phyloP scores from a whole-genome alignment of 2,888 invertebrate species.

The Lepeophtheirus nordmannii region DNA sequence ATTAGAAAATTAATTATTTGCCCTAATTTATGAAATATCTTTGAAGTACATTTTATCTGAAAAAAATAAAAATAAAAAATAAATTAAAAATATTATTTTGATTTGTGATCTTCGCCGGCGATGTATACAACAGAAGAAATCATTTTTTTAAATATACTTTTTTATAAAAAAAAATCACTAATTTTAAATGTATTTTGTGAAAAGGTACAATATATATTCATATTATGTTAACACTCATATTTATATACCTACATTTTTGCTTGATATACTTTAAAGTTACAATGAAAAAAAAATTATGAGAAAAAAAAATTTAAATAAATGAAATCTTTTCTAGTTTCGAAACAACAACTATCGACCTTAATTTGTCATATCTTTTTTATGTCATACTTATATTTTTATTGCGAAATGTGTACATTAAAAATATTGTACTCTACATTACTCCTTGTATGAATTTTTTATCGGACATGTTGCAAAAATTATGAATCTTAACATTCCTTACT shows the following conservation, averaged over 20 bases:
- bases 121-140: constrained; percentile 5
- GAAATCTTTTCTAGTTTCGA: constrained; percentile 2
- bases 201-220: background rate
- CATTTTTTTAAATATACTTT: background rate
- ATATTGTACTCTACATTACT: too few species aligned
- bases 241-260: too few species aligned
- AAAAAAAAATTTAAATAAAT: background rate
- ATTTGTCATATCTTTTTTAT: too few species aligned
- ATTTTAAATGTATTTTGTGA: background rate
- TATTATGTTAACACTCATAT: background rate
- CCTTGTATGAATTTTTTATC: too few species aligned
- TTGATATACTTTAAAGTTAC: too few species aligned
- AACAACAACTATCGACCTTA: background rate
- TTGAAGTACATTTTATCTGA: too few species aligned
- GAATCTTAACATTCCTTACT: too few species aligned
- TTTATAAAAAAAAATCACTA: background rate
- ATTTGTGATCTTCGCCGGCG: constrained; percentile 3
- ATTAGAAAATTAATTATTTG: background rate
- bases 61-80: background rate
- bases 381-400: too few species aligned
- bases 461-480: too few species aligned
- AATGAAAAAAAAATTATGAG: background rate
- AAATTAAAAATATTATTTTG: background rate
- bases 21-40: background rate
- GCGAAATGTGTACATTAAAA: too few species aligned